A percentile compares a stretch with the other conserved stretches of the same genome.
Conservation (phyloP, 2,888 invertebrate species). For the Terebella lapidaria region DNA sequence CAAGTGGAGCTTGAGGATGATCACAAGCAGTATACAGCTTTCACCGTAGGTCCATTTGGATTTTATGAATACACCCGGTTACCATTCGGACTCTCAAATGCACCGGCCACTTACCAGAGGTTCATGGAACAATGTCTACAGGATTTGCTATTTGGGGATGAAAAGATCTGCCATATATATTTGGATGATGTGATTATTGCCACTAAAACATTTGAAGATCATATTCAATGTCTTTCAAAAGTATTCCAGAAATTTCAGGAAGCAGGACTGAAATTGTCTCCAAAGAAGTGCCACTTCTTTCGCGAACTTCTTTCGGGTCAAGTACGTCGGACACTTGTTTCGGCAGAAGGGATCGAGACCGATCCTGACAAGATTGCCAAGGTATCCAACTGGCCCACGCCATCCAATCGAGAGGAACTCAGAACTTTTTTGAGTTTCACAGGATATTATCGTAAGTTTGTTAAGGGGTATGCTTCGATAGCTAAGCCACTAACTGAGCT, state of each 20-base stretch:
- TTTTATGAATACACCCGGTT: neutral
- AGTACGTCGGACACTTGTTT: neutral
- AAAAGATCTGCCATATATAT: neutral
- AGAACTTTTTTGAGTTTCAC: neutral
- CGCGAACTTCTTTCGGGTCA: too few species aligned
- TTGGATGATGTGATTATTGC: conserved; percentile 4
- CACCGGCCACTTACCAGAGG: conserved; percentile 4
- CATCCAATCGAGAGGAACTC: neutral
- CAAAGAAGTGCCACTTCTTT: too few species aligned
- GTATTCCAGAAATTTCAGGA: neutral
- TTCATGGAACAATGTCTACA: conserved; percentile 3
- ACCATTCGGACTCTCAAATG: conserved; percentile 2
- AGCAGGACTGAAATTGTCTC: neutral
- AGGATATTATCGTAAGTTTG: neutral
- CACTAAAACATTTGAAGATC: neutral
- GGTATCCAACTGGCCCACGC: neutral
- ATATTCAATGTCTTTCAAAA: neutral
- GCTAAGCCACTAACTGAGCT: neutral
- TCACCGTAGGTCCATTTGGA: conserved; percentile 5
- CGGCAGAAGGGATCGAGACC: neutral
- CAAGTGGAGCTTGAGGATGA: neutral
- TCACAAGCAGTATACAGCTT: conserved; percentile 3
- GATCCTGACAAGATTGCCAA: neutral
- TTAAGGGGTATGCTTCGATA: neutral
- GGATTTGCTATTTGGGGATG: neutral